Evolutionary conservation across 2,888 invertebrate species (phyloP), one percentile per base, ranked within the genome.

Genomic region (Hemithea aestivaria): DNA sequence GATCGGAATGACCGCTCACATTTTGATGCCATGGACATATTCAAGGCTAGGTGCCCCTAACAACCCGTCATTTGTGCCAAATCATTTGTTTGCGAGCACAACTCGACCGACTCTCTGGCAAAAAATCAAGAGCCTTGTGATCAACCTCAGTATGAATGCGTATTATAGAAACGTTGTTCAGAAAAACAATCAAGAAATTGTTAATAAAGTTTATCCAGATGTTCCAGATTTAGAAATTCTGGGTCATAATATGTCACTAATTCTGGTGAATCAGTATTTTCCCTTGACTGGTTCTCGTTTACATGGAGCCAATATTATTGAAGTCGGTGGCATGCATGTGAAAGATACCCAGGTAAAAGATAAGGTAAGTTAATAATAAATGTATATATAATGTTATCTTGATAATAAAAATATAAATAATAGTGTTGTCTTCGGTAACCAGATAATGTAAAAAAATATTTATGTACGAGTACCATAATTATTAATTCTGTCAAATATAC

Each of bases 21-120:
- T 84, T 0, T 55, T 89, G 23, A 82, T 89, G 74, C 89, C 90
- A 1, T 90, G 90, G 88, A 82, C 76, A 1, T 84, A 84, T 43
- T 78, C 83, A 52, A 77, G 89, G 41, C 75, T 91, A 48, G 89
- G 88, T n/a, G 78, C 88, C 35, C 88, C 89, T 0, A 88, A 89
- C 40, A 82, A 87, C 41, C 89, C 90, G 0, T 79, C 90, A 0
- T 88, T 80, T 54, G 79, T 90, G 7, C 88, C 90, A 6, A 88
- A 82, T 30, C 88, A 88, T 53, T 83, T 88, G 51, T 63, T 85
- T 26, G 80, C 79, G 1, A 82, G 70, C 44, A 69, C 72, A 1
- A 69, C 73, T 1, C 69, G 73, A 8, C 75, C 89, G 49, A 66
- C 48, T 16, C 75, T 87, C 51, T 58, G 56, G n/a, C 73, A 88